These are phyloP conservation scores for Brachionichthys hirsutus DNA, from an alignment of 2,113 vertebrate genomes.

Conservation along the genomic window DNA sequence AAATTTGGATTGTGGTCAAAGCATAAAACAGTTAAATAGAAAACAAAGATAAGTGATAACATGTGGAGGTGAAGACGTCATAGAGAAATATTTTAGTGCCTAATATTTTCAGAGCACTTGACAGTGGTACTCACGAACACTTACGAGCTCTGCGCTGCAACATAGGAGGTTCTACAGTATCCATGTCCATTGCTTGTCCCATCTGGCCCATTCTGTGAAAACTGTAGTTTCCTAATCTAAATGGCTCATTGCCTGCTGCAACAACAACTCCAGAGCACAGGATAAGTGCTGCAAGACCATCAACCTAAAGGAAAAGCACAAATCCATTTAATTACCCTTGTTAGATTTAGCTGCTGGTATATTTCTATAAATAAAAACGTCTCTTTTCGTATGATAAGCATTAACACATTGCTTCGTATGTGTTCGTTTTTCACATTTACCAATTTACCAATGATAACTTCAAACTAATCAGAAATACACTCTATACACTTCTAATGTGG, in stretches of 20 bases:
- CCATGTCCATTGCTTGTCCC: slow-evolving; percentile 75
- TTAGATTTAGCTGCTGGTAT: not conserved
- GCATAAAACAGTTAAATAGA: too few species aligned
- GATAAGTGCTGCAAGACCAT: slow-evolving; percentile 83
- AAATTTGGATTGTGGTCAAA: too few species aligned
- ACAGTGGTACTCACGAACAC: slow-evolving; percentile 45
- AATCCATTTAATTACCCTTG: not conserved
- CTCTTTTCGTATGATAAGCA: too few species aligned
- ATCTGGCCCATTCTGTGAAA: slow-evolving; percentile 72
- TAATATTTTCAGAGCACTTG: not conserved
- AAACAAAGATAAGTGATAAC: not conserved
- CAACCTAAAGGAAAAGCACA: slow-evolving; percentile 76
- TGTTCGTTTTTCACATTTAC: too few species aligned
- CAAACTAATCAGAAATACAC: too few species aligned
- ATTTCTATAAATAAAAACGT: too few species aligned
- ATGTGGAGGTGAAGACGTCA: not conserved
- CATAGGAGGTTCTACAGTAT: slow-evolving; percentile 71
- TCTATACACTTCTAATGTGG: too few species aligned
- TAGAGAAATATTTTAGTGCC: not conserved
- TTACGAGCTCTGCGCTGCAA: slow-evolving; percentile 82
- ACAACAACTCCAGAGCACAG: slow-evolving; percentile 88
- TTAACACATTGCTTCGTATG: too few species aligned
- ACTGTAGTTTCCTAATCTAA: slow-evolving; percentile 84
- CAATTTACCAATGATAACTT: too few species aligned
- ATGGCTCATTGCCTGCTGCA: slow-evolving; percentile 88